Evolutionary conservation across 2,113 vertebrate species (phyloP), one percentile per base, ranked within the genome.

Genomic region (Syngnathus typhle): DNA sequence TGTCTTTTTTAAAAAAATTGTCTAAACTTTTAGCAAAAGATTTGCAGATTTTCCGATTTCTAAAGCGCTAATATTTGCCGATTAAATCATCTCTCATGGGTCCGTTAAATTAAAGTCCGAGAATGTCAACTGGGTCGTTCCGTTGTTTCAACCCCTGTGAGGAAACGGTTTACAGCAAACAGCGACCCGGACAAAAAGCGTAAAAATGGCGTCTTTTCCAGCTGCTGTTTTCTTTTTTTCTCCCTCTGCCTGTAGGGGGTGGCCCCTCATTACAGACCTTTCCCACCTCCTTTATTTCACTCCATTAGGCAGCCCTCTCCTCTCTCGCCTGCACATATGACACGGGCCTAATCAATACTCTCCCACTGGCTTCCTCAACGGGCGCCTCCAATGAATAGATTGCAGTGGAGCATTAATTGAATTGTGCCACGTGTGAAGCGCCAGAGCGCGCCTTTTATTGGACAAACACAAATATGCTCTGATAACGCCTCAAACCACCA

Each of bases 241-340:
- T 6, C 76, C 77, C 73, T 12, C 21, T 19, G 59, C 59, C 59
- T 61, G 59, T 44, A 44, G 60, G n/a, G n/a, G 39, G 39, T 43
- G 92, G 91, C 92, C 83, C 85, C 92, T 95, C 95, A 96, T 98
- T 95, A 94, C 92, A 93, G 92, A 87, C 89, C 91, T 88, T 94
- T 93, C 92, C 93, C 89, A 89, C 93, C 93, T 93, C 93, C 91
- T 95, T 98, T 93, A 94, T 93, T 94, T 93, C 91, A 92, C 92
- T 91, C 93, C 92, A 95, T 96, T 98, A 96, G 93, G 90, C 93
- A 94, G 91, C 39, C 5, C 60, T 5, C 41, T 15, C 21, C 6
- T 15, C 60, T 91, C 90, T 92, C 68, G 65, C 90, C 86, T 91
- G 89, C 88, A 85, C 93, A 92, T 92, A 92, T 91, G 94, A 93